These are phyloP conservation scores for Pangasius krempfi DNA, from an alignment of 2,797 vertebrate species.

Conservation along the genomic window DNA sequence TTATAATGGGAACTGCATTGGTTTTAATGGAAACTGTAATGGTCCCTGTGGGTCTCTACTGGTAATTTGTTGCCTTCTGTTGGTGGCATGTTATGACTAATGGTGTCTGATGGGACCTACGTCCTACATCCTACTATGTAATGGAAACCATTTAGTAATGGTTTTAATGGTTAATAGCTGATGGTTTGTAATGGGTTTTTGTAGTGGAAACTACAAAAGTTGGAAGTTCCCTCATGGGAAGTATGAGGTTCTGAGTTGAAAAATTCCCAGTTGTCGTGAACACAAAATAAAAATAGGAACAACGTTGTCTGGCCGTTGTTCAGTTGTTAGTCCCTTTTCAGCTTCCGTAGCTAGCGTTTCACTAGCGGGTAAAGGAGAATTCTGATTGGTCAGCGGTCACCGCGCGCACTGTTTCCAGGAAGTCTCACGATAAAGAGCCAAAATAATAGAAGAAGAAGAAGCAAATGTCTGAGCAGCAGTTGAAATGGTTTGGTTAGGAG, in stretches of 20 bases:
- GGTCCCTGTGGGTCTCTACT: no score
- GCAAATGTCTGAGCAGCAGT: neutral
- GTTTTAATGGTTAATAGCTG: no score
- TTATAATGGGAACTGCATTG: no score
- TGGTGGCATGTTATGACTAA: no score
- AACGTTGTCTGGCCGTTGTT: neutral
- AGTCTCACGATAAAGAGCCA: neutral
- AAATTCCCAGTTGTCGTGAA: neutral
- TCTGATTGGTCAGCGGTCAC: constrained; percentile 45
- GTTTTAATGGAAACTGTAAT: no score
- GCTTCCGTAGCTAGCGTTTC: constrained; percentile 41
- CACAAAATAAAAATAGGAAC: neutral
- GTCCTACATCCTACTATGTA: no score
- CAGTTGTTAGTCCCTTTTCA: neutral
- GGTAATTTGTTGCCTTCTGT: no score
- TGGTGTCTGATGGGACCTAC: no score
- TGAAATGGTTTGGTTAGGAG: neutral
- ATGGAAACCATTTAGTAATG: no score
- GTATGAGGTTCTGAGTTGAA: neutral
- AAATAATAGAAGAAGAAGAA: neutral
- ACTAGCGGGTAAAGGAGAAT: constrained; percentile 15
- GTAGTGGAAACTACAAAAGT: no score
- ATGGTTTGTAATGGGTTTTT: no score
- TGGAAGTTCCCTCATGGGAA: no score
- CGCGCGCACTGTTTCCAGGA: neutral